phyloP scores from a whole-genome alignment of 2,797 vertebrate genomes.

The Micromesistius poutassou region DNA sequence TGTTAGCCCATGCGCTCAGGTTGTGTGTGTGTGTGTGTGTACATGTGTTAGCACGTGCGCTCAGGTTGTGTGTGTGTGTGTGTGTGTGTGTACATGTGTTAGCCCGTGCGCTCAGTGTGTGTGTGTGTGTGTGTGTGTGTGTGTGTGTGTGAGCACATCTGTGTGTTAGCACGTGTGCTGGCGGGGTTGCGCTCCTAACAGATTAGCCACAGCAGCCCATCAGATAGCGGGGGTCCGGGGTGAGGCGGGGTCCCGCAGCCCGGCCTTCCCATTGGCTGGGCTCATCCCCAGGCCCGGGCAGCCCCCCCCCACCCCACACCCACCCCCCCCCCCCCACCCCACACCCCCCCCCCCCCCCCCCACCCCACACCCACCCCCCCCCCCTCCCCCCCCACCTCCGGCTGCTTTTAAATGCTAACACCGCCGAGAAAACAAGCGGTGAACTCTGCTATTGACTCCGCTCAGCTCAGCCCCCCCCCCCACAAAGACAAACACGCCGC shows the following conservation, averaged over 20 bases:
- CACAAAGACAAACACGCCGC: conserved; percentile 38
- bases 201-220: conserved; percentile 48
- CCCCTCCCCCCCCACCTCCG: conserved; percentile 64
- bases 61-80: too few relatives aligned
- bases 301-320: too few relatives aligned
- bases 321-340: conserved; percentile 69
- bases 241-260: too few relatives aligned
- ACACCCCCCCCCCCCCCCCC: conserved; percentile 71
- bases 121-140: conserved; percentile 40
- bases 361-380: conserved; percentile 69
- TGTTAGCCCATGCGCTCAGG: too few relatives aligned
- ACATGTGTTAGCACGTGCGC: conserved; percentile 13
- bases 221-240: conserved; percentile 33
- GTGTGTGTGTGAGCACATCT: too few relatives aligned
- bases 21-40: conserved; percentile 34
- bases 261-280: too few relatives aligned
- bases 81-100: too few relatives aligned
- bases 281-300: conserved; percentile 36
- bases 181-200: conserved; percentile 15
- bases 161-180: conserved; percentile 9
- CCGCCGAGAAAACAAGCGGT: conserved; percentile 55
- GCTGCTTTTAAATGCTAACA: conserved; percentile 45
- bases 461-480: conserved; percentile 30
- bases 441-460: conserved; percentile 47
- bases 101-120: too few relatives aligned